Conservation (phyloP, 2,113 vertebrate species). For the Dicrurus megarhynchus region DNA sequence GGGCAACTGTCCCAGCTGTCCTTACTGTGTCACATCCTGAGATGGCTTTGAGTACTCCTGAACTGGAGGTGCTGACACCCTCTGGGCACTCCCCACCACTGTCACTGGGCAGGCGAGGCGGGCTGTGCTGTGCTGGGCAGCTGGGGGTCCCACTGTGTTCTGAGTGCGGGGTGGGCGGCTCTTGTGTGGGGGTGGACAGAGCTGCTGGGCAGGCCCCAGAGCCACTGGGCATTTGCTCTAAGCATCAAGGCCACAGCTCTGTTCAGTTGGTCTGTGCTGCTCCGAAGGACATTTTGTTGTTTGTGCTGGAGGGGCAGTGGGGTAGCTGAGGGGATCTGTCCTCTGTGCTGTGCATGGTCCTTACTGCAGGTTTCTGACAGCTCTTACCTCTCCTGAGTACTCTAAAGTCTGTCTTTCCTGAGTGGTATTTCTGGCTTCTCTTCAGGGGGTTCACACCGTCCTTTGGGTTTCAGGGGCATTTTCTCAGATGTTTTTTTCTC, state of each 20-base stretch:
- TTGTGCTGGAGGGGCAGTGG: background rate
- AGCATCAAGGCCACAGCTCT: background rate
- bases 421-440: background rate
- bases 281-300: background rate
- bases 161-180: accelerated
- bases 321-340: background rate
- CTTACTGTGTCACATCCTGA: background rate
- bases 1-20: background rate
- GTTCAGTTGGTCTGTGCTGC: background rate
- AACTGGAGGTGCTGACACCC: background rate
- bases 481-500: background rate
- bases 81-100: background rate
- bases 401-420: background rate
- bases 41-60: background rate
- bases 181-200: background rate
- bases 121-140: background rate
- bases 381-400: background rate
- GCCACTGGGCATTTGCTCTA: background rate
- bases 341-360: background rate
- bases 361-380: background rate
- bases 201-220: background rate
- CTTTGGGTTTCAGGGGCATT: background rate
- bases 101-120: accelerated
- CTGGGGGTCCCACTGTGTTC: accelerated
- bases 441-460: background rate